These are phyloP conservation scores for Peromyscus attwateri DNA, from an alignment of 2,797 vertebrate species.

Conservation along the genomic window DNA sequence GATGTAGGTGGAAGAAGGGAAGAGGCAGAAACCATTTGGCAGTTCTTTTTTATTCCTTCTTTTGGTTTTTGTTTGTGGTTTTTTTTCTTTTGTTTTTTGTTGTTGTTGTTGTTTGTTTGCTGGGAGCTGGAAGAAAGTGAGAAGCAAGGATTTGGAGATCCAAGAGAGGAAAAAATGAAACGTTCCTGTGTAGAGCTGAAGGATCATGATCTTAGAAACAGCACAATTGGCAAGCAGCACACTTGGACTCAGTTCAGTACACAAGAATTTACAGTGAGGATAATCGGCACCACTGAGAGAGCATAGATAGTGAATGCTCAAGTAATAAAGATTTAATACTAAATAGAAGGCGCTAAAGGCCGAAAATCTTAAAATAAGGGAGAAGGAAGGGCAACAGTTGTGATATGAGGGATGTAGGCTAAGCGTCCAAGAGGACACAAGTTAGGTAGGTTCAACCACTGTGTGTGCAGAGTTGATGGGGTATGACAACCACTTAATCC, in stretches of 20 bases:
- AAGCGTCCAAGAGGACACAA: not conserved
- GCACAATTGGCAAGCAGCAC: not conserved
- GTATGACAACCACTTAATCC: not conserved
- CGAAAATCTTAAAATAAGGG: not conserved
- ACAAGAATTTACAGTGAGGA: not conserved
- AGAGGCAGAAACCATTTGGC: not conserved
- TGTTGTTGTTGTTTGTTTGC: not conserved
- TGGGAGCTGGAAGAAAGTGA: not conserved
- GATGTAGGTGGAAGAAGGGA: not conserved
- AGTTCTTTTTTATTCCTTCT: not conserved
- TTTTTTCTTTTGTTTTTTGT: not conserved
- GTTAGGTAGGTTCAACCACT: not conserved
- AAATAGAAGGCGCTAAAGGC: not conserved
- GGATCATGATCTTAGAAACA: not conserved
- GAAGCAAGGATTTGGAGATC: not conserved
- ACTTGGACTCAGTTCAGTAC: not conserved
- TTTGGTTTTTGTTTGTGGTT: not conserved
- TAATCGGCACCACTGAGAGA: not conserved
- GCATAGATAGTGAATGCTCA: not conserved
- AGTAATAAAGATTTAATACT: not conserved
- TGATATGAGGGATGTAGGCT: no score
- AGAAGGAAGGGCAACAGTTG: rapidly evolving
- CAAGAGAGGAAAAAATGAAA: not conserved
- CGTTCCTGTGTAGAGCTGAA: not conserved
- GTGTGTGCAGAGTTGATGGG: not conserved